These are phyloP conservation scores for Ovis canadensis DNA, from an alignment of 2,113 vertebrate genomes.

Conservation along the genomic window DNA sequence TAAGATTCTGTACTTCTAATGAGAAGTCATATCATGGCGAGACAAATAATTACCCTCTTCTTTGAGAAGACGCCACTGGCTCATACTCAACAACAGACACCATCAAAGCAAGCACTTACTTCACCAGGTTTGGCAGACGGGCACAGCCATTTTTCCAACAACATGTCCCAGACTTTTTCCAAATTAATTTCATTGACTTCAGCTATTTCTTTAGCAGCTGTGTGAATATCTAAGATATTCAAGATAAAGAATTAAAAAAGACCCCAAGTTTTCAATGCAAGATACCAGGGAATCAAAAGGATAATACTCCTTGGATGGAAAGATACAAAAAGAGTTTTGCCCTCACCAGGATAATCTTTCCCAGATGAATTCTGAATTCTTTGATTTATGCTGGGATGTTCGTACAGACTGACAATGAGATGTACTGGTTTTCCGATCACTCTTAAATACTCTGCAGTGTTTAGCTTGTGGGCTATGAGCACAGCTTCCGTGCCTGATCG, in stretches of 20 bases:
- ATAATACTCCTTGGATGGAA: neutral
- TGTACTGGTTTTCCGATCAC: constrained; percentile 85
- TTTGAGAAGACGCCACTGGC: neutral
- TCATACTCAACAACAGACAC: neutral
- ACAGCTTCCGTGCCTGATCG: constrained; percentile 90
- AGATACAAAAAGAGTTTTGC: neutral
- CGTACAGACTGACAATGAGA: constrained; percentile 88
- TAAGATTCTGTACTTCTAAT: neutral
- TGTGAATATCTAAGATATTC: constrained; percentile 86
- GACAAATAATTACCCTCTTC: neutral
- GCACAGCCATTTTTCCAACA: constrained; percentile 95
- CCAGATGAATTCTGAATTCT: constrained; percentile 82
- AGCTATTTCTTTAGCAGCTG: constrained; percentile 89
- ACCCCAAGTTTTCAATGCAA: neutral
- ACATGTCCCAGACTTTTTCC: constrained; percentile 87
- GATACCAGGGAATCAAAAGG: neutral
- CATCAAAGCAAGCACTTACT: constrained; percentile 72
- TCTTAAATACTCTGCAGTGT: constrained; percentile 82
- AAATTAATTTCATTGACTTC: constrained; percentile 90
- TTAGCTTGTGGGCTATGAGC: constrained; percentile 82
- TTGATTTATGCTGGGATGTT: constrained; percentile 89
- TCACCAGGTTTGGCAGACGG: constrained; percentile 78
- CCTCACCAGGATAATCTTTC: constrained; percentile 87
- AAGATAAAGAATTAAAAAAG: neutral
- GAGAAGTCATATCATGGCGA: rapidly evolving